Percentiles rank a stretch among this genome's conserved stretches.
Conservation (phyloP, 1,140 invertebrate species). For the Camponotus floridanus region DNA sequence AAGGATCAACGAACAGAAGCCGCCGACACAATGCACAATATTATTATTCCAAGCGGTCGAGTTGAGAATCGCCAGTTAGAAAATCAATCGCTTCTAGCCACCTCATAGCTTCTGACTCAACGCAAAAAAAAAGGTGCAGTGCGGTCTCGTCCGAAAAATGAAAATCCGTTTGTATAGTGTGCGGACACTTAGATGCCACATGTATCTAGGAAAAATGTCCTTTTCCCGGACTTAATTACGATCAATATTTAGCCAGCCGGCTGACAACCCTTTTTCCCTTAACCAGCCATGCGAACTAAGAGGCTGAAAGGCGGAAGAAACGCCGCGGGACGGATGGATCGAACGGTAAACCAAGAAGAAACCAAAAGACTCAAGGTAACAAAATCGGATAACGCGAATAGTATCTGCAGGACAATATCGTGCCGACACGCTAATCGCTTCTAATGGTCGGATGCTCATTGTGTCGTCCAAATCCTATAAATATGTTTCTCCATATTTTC, state of each 20-base stretch:
- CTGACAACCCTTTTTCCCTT: conserved; percentile 82
- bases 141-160: conserved; percentile 41
- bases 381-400: conserved; percentile 74
- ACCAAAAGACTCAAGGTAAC: background rate
- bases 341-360: conserved; percentile 15
- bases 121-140: conserved; percentile 50
- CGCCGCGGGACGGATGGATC: background rate
- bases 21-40: conserved; percentile 65
- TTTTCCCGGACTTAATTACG: conserved; percentile 80
- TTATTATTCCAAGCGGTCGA: conserved; percentile 80
- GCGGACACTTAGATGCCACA: conserved; percentile 50
- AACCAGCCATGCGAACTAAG: conserved; percentile 82
- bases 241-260: conserved; percentile 86
- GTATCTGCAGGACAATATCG: conserved; percentile 70
- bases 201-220: conserved; percentile 54
- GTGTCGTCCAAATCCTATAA: conserved; percentile 81
- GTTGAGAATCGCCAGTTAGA: conserved; percentile 35
- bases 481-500: conserved; percentile 84
- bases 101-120: conserved; percentile 64
- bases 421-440: conserved; percentile 76
- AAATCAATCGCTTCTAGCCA: conserved; percentile 45
- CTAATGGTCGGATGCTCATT: conserved; percentile 77
- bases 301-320: conserved; percentile 63
- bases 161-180: conserved; percentile 73
- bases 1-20: conserved; percentile 24